Evolutionary conservation across 2,888 invertebrate species (phyloP).

Genomic region (Eupeodes luniger): DNA sequence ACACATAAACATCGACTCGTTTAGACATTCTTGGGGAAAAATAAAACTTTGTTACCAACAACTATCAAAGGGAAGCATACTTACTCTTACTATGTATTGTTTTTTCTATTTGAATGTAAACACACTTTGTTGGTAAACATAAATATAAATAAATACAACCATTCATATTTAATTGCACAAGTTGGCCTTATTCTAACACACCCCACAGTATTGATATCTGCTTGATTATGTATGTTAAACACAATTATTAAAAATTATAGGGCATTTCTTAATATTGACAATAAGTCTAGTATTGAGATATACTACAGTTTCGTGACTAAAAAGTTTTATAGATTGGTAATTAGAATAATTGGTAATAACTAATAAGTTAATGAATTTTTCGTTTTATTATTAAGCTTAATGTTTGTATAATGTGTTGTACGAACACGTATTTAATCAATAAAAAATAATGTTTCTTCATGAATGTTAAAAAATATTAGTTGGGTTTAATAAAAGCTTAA

Average conservation of each 20-base stretch:
- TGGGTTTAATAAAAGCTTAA: not conserved
- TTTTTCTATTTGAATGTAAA: slow-evolving; percentile 19
- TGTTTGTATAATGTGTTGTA: slow-evolving; percentile 49
- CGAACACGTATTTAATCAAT: slow-evolving; percentile 31
- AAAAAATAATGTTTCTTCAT: not conserved
- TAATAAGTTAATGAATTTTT: slow-evolving; percentile 72
- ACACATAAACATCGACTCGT: too few relatives aligned
- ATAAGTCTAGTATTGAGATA: not conserved
- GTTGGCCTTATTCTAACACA: slow-evolving; percentile 46
- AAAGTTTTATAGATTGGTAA: slow-evolving; percentile 70
- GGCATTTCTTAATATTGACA: slow-evolving; percentile 1
- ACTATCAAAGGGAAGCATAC: slow-evolving; percentile 35
- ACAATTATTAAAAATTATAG: slow-evolving; percentile 68
- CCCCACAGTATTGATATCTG: slow-evolving; percentile 63
- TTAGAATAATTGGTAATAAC: slow-evolving; percentile 75
- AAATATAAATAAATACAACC: slow-evolving; percentile 44
- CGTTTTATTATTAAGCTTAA: slow-evolving; percentile 65
- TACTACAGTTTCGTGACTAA: slow-evolving; percentile 60
- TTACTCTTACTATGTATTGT: slow-evolving; percentile 11
- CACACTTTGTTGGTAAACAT: slow-evolving; percentile 54
- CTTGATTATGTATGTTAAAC: slow-evolving; percentile 59
- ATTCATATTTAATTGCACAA: slow-evolving; percentile 65
- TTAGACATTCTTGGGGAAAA: not conserved
- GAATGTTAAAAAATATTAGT: slow-evolving; percentile 2
- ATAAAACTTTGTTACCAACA: slow-evolving; percentile 27